These are phyloP conservation scores for rabbit (Oryctolagus cuniculus) DNA, from an alignment of 2,113 vertebrate genomes.

Conservation along the genomic window mOryCun1.1 NC_091435.1:38980001-38980500, in stretches of 20 bases:
- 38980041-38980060: background rate
- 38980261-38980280: background rate
- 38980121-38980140: background rate
- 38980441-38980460: background rate
- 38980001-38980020: background rate
- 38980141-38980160: background rate
- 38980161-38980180: background rate
- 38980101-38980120: background rate
- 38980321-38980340: constrained; percentile 45
- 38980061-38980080: background rate
- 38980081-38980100: background rate
- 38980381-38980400: background rate
- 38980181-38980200: background rate
- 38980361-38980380: background rate
- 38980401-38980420: background rate
- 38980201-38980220: background rate
- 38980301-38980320: background rate
- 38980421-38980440: background rate
- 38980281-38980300: background rate
- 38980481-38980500: background rate
- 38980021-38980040: background rate
- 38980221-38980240: background rate
- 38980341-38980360: background rate
- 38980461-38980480: background rate
- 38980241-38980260: background rate